Evolutionary conservation across 2,797 vertebrate species (phyloP), one percentile per base, ranked within the genome.

Genomic region (Champsocephalus esox): DNA sequence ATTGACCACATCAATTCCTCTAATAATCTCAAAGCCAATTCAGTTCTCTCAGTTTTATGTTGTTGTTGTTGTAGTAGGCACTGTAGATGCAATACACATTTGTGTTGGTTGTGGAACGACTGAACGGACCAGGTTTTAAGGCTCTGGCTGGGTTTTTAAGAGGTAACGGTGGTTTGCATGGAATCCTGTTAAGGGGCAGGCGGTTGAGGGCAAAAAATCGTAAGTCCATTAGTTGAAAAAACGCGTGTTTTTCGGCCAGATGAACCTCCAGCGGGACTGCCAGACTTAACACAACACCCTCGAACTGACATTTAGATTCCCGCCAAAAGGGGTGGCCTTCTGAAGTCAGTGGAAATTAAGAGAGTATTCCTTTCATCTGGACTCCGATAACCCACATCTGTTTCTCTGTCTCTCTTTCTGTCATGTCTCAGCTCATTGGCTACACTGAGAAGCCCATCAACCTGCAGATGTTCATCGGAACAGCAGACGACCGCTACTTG

Each of bases 401-500:
- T 71, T 82, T 83, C 68, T 77, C n/a, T 81, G 77, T 80, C 65
- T 81, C 48, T 83, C 51, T 79, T 50, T 79, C 73, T 83, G 78
- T 86, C 77, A 17, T 81, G n/a, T 83, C 68, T 89, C 94, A 99
- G 98, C 97, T 99, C 81, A 90, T 95, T 83, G 98, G 98, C 92
- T 99, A 98, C 92, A 97, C 64, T 1, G 98, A 99, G 89, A 99
- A 99, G 89, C 96, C 97, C 1, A 89, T 99, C 88, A 99, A 98
- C 93, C 92, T 99, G 54, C 98, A 99, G 86, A 99, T 99, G 98
- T 99, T 99, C 95, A 99, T 99, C 2, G 98, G 98, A 57, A 99
- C 98, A 0, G 98, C 98, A 32, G 98, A 99, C 64, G 98, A 99
- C 89, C 97, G 98, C 62, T 99, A 99, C 93, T 91, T 99, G 85